Conservation (phyloP, 2,113 vertebrate genomes). For the Peromyscus californicus region DNA sequence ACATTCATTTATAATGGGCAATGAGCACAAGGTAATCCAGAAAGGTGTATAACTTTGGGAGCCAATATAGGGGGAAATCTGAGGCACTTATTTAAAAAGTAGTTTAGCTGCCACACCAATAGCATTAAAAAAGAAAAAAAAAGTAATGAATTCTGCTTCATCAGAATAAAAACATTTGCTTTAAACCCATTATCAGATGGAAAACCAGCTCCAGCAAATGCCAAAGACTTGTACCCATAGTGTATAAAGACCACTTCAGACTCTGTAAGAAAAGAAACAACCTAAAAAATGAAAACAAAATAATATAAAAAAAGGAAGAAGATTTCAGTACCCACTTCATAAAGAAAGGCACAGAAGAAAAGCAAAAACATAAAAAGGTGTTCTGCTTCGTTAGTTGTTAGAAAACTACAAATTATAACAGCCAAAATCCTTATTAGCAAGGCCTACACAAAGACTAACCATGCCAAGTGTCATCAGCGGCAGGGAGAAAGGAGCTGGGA, state of each 20-base stretch:
- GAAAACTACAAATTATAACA: conserved; percentile 37
- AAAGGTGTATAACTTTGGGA: neutral
- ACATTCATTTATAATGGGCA: neutral
- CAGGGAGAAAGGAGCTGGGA: neutral
- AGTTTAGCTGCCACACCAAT: neutral
- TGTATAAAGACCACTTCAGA: neutral
- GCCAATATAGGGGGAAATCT: neutral
- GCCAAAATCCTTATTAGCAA: conserved; percentile 2
- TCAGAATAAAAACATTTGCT: conserved; percentile 13
- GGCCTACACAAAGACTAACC: neutral
- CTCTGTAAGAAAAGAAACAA: neutral
- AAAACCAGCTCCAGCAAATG: neutral
- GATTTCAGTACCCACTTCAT: neutral
- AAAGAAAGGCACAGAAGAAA: neutral
- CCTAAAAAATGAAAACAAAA: neutral
- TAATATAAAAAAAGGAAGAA: neutral
- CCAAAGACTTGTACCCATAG: neutral
- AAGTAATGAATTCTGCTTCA: neutral
- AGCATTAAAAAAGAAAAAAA: neutral
- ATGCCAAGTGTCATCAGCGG: neutral
- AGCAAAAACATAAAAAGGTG: neutral
- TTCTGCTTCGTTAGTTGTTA: neutral
- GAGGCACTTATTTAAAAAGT: neutral
- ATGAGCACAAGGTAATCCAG: neutral
- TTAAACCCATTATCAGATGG: neutral